Evolutionary conservation across 2,113 vertebrate species (phyloP), one percentile per base, ranked within the genome.

Genomic region (Otolemur garnettii): DNA sequence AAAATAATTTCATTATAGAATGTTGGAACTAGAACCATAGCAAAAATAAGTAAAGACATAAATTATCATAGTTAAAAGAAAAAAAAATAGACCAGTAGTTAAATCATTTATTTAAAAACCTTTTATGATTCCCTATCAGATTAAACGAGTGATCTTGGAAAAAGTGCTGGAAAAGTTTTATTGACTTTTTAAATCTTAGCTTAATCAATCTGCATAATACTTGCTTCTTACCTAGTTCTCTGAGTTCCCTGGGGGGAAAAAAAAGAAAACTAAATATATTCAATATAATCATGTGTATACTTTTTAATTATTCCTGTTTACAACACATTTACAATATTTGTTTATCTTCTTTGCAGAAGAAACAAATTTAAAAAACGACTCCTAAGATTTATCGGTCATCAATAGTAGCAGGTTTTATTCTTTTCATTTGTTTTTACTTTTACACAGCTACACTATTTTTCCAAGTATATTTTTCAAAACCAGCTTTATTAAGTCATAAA

Each of bases 401-500:
- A 62, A 13, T 21, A 74, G 19, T 30, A 69, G n/a, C 50, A 77
- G 4, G 18, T 77, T 95, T 92, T 64, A 69, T n/a, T 66, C 78
- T 93, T 93, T 87, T 28, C 62, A 93, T 57, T 78, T 84, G 9
- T 45, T 87, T 95, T 82, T 91, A 88, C 68, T 94, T 88, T 50
- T 72, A 81, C 72, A 90, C 2, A 87, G 62, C 45, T 66, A 9
- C 77, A 60, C 13, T 57, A 69, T 62, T 80, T 95, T 91, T 87
- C 62, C 84, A 74, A 93, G 78, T 77, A 78, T 71, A 38, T 89
- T 93, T 91, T 95, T 33, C 10, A 35, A 96, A 91, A 57, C 62
- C 6, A 91, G 35, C 1, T 86, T 95, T 86, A 96, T 83, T 95
- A 87, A 96, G 33, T 71, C 74, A 96, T 93, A 87, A 93, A 86